Conservation (phyloP, 2,113 vertebrate species). For the Falco punctatus region DNA sequence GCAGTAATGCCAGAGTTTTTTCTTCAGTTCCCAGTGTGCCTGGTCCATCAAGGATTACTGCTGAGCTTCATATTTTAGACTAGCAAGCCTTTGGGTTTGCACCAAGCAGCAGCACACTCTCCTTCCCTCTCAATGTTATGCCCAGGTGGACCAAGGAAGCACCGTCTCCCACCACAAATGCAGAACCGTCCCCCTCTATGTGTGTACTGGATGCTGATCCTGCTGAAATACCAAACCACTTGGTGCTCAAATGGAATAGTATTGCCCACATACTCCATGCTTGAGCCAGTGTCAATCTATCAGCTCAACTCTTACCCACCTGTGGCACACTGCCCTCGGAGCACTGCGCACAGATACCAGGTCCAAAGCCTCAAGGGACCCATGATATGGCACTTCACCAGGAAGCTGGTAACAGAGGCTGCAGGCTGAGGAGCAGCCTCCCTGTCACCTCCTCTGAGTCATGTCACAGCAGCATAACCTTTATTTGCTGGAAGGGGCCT, state of each 20-base stretch:
- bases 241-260: not conserved
- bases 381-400: not conserved
- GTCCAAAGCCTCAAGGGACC: not conserved
- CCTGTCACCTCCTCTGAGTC: not conserved
- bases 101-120: not conserved
- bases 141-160: not conserved
- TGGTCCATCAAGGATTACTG: not conserved
- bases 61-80: not conserved
- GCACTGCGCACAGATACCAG: not conserved
- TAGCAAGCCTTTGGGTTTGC: not conserved
- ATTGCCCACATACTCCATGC: too few species aligned
- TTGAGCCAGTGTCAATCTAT: not conserved
- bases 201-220: not conserved
- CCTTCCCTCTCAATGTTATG: not conserved
- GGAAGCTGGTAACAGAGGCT: not conserved
- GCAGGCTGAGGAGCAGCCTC: too few species aligned
- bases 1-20: not conserved
- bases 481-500: not conserved
- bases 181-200: not conserved
- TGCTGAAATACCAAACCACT: not conserved
- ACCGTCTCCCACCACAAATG: not conserved
- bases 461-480: not conserved
- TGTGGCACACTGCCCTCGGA: not conserved
- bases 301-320: not conserved
- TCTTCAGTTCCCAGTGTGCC: not conserved